These are phyloP conservation scores for Thalassophryne amazonica DNA, from an alignment of 2,797 vertebrate genomes.

Conservation along the genomic window DNA sequence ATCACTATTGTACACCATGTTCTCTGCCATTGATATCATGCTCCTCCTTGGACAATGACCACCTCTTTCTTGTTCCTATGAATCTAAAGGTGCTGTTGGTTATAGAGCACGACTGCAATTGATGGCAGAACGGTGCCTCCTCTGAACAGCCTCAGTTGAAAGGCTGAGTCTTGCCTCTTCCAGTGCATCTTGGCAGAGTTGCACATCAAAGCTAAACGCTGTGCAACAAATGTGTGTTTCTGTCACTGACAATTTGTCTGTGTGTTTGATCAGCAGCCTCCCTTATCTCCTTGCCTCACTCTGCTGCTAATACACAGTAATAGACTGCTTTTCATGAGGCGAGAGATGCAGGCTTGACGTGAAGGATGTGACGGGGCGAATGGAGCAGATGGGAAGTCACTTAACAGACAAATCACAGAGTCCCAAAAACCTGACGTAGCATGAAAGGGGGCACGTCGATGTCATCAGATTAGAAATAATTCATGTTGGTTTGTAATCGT, in stretches of 20 bases:
- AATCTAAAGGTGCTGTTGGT: constrained; percentile 21
- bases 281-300: constrained; percentile 67
- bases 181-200: constrained; percentile 58
- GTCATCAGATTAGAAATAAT: background rate
- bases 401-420: constrained; percentile 35
- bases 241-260: constrained; percentile 75
- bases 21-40: constrained; percentile 34
- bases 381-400: constrained; percentile 39
- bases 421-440: constrained; percentile 12
- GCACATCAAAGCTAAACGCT: constrained; percentile 76
- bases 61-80: constrained; percentile 24
- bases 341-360: constrained; percentile 53
- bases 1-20: constrained; percentile 48
- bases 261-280: constrained; percentile 75
- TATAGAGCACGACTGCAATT: constrained; percentile 15
- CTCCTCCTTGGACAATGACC: constrained; percentile 19
- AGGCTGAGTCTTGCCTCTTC: constrained; percentile 63
- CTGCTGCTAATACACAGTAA: constrained; percentile 72
- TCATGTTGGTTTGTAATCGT: background rate
- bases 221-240: constrained; percentile 76
- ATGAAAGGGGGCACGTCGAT: background rate
- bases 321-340: constrained; percentile 70
- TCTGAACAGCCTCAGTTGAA: constrained; percentile 66
- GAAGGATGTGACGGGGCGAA: constrained; percentile 66
- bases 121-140: constrained; percentile 45